Evolutionary conservation across 2,113 vertebrate species (phyloP).

Genomic region (Eidolon helvum): DNA sequence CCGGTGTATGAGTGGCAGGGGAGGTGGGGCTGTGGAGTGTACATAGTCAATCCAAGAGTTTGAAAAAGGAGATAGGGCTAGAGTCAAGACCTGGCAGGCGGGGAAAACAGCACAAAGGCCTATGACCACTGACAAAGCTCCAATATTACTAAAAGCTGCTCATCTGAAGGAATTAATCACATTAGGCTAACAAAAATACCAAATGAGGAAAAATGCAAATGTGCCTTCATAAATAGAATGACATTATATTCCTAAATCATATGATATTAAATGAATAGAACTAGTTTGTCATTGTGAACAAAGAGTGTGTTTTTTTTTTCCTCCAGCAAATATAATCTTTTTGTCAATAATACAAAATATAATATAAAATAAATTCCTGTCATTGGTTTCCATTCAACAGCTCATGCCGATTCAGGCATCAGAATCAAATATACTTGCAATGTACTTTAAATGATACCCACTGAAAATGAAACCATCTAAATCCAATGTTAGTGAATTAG

Average conservation of each 20-base stretch:
- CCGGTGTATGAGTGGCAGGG: neutral
- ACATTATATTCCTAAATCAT: neutral
- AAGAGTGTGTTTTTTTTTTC: neutral
- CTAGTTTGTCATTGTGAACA: neutral
- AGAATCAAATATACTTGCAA: conserved; percentile 69
- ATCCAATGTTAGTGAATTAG: conserved; percentile 85
- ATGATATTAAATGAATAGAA: neutral
- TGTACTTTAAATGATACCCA: conserved; percentile 77
- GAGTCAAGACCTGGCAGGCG: neutral
- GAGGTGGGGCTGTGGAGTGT: rapidly evolving
- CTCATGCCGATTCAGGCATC: conserved; percentile 65
- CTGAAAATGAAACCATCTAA: conserved; percentile 84
- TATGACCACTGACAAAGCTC: neutral
- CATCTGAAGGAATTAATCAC: neutral
- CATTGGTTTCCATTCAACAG: conserved; percentile 63
- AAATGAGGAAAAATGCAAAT: neutral
- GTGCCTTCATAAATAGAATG: neutral
- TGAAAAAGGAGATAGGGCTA: neutral
- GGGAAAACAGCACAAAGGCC: neutral
- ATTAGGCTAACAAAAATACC: neutral
- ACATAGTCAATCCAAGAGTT: neutral
- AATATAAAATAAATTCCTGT: conserved; percentile 40
- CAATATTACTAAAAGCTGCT: neutral
- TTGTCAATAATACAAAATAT: neutral
- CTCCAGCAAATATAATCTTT: neutral